phyloP scores from a whole-genome alignment of 2,888 invertebrate species.

The Diogma glabrata region DNA sequence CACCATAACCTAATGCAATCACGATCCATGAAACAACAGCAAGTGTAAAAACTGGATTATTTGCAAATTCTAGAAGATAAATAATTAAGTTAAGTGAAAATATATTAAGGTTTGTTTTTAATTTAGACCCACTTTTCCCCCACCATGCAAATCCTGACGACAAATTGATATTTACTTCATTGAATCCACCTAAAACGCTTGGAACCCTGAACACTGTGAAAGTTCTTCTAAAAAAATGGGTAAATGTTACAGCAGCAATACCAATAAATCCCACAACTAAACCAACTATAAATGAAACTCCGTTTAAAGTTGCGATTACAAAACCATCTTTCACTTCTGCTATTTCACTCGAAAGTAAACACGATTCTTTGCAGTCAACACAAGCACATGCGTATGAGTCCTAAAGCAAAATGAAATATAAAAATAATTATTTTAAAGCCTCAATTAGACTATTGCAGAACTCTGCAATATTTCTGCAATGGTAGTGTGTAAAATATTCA shows the following conservation, averaged over 20 bases:
- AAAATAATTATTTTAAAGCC: background rate
- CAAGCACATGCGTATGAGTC: constrained; percentile 59
- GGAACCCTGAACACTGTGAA: constrained; percentile 18
- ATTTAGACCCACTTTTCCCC: constrained; percentile 35
- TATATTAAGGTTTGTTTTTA: constrained; percentile 1
- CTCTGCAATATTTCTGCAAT: background rate
- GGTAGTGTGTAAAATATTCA: no score
- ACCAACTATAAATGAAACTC: constrained; percentile 50
- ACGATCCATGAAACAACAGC: constrained; percentile 50
- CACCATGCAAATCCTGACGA: constrained; percentile 35
- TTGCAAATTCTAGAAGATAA: constrained; percentile 47
- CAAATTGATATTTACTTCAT: constrained; percentile 24
- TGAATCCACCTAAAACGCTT: constrained; percentile 28
- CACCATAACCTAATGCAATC: constrained; percentile 51
- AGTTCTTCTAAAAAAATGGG: constrained; percentile 7
- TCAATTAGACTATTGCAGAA: background rate
- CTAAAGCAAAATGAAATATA: constrained; percentile 27
- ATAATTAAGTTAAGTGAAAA: constrained; percentile 4
- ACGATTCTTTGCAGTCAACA: constrained; percentile 56
- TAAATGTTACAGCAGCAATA: constrained; percentile 21
- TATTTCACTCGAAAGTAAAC: constrained; percentile 42
- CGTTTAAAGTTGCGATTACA: constrained; percentile 48
- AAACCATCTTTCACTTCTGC: constrained; percentile 35
- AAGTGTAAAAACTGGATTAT: constrained; percentile 51
- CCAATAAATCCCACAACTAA: constrained; percentile 41